Base-by-base conservation (phyloP, 2,797 vertebrate genomes). In the Varecia variegata region DNA sequence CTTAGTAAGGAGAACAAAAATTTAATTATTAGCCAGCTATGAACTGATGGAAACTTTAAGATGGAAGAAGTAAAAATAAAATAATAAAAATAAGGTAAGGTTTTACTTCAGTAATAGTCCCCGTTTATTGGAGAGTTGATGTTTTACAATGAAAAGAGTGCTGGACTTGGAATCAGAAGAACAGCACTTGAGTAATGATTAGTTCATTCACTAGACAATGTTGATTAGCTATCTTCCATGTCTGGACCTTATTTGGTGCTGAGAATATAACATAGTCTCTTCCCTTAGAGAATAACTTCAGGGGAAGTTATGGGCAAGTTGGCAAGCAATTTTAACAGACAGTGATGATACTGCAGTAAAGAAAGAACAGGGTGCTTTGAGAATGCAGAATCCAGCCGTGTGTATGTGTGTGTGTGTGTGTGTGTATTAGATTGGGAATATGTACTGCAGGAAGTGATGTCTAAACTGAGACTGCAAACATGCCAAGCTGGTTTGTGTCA, bases 1-100 rank as follows among this genome's bases (percentile, higher is more conserved):
- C 70, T 87, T 95, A 92, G 62, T 60, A 93, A 86, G 11, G 35
- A 93, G n/a, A 84, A 56, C 1, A 92, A 60, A 92, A 56, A 84
- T 79, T 56, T 84, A 89, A 56, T 60, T 90, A 86, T 94, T 68
- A 92, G 7, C 25, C 38, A 68, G 74, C 56, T 50, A 60, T 35
- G 40, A 96, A 38, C 5, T 10, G 30, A 58, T 58, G 2, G 30
- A 74, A 56, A 83, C 73, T 52, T 25, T 86, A 86, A 86, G 32
- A 47, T 92, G 10, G 82, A 54, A 85, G 60, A 88, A 88, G 25
- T 90, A 81, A 73, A 73, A 4, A 40, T 13, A 92, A 56, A 68
- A 23, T 21, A 35, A 67, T 15, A 62, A 80, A 77, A 84, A 21
- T 30, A 79, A 88, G 20, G 23, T n/a, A 79, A 90, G 20, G 23